Conservation (phyloP, 2,113 vertebrate species). For the Fukomys damarensis region DNA sequence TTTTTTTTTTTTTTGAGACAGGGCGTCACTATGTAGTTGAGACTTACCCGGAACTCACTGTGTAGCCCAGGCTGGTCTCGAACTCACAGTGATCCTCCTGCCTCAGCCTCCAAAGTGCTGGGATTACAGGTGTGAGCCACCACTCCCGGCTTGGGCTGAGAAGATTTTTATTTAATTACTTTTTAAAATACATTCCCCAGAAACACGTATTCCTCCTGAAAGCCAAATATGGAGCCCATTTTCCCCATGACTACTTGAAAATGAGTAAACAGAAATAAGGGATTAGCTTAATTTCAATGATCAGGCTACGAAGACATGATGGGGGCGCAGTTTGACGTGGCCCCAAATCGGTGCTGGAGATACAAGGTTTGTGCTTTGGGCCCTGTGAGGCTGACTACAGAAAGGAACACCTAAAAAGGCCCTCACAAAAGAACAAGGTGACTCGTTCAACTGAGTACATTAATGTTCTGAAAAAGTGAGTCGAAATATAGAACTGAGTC, state of each 20-base stretch:
- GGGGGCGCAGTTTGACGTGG: neutral
- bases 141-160: too few relatives aligned
- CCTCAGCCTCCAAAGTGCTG: too few relatives aligned
- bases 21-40: too few relatives aligned
- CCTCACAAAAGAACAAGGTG: neutral
- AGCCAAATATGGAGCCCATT: neutral
- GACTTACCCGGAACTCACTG: too few relatives aligned
- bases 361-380: neutral
- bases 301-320: neutral
- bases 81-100: too few relatives aligned
- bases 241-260: neutral
- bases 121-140: too few relatives aligned
- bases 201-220: slow-evolving; percentile 19
- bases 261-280: neutral
- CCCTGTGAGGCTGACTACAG: neutral
- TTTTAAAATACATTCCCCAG: neutral
- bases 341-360: neutral
- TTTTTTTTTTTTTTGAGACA: too few relatives aligned
- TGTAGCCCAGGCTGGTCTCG: too few relatives aligned
- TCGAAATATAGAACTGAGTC: neutral
- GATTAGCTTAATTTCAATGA: neutral
- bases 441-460: neutral
- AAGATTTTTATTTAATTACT: neutral
- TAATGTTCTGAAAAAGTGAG: neutral
- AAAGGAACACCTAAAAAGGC: neutral